These are phyloP conservation scores for Tylochromis polylepis DNA, from an alignment of 2,113 vertebrate species.

Conservation along the genomic window DNA sequence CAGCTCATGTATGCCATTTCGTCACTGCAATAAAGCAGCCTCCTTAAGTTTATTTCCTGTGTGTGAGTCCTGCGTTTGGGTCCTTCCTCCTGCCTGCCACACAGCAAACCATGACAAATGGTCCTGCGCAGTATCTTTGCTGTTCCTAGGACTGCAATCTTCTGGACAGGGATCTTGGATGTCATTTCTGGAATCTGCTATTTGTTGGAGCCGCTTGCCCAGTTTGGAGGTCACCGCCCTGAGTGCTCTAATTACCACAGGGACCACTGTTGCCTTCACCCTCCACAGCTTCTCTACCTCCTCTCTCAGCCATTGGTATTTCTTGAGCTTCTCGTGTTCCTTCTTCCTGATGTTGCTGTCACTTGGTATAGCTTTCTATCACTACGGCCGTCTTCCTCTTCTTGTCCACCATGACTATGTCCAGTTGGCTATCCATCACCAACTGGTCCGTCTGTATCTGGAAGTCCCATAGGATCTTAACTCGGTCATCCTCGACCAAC, in stretches of 20 bases:
- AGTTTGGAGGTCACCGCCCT: neutral
- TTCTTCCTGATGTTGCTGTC: neutral
- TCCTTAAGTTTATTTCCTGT: too few species aligned
- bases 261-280: neutral
- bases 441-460: too few species aligned
- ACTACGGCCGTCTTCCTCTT: neutral
- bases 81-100: too few species aligned
- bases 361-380: neutral
- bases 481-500: neutral
- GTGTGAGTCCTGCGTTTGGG: too few species aligned
- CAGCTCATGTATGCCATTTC: too few species aligned
- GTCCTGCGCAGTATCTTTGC: neutral
- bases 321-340: neutral
- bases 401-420: neutral
- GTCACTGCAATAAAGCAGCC: too few species aligned
- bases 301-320: neutral
- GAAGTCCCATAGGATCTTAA: neutral
- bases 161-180: neutral
- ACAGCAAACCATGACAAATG: too few species aligned
- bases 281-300: neutral
- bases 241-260: neutral
- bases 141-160: neutral
- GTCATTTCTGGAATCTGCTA: neutral
- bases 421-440: too few species aligned
- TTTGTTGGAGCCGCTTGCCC: neutral